Percentiles rank a stretch among this genome's conserved stretches.
Evolutionary conservation across 1,140 invertebrate species (phyloP).

Genomic region (Anthonomus grandis): DNA sequence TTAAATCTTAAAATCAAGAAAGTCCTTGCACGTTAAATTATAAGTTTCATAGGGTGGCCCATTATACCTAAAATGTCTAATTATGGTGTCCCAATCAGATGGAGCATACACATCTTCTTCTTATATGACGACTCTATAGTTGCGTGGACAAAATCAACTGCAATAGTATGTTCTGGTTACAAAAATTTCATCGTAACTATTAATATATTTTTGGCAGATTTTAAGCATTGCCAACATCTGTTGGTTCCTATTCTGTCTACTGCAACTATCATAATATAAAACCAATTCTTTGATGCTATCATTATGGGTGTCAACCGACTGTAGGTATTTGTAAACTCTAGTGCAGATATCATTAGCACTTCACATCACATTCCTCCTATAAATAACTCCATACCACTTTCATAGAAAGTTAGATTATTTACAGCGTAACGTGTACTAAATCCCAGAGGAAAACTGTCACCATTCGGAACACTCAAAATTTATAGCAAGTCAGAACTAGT

Average conservation of each 20-base stretch:
- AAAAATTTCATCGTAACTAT: background rate
- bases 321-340: background rate
- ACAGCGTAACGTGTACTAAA: too few species aligned
- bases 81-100: slow-evolving; percentile 6
- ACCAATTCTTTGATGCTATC: background rate
- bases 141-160: slow-evolving; percentile 8
- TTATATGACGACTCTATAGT: slow-evolving; percentile 6
- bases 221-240: background rate
- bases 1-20: background rate
- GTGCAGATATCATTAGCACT: background rate
- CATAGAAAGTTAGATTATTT: background rate
- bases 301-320: background rate
- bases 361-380: background rate
- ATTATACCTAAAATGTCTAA: slow-evolving; percentile 1
- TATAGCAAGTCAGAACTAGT: background rate
- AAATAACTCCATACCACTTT: background rate
- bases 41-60: background rate
- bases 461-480: background rate
- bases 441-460: background rate
- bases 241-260: background rate
- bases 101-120: slow-evolving; percentile 8
- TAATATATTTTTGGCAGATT: background rate
- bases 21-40: background rate
- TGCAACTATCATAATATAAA: background rate
- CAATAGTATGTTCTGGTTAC: slow-evolving; percentile 7